Base-by-base conservation (phyloP, 2,888 invertebrate genomes). In the Idaea aversata region DNA sequence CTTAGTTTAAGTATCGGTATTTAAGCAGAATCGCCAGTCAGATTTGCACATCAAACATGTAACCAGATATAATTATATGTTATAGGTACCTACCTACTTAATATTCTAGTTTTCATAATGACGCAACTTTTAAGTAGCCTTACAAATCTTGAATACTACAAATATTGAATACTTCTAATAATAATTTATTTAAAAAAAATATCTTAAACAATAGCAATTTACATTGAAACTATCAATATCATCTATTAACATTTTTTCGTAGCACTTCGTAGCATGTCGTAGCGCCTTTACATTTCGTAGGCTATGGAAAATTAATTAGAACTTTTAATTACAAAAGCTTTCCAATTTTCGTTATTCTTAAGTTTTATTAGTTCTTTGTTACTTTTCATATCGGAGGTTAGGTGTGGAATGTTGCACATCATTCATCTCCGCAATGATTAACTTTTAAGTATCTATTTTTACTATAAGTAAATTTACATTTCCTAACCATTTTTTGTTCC, bases 241-340 rank as follows among this genome's bases (percentile, higher is more conserved):
- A 10, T 47, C 47, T 47, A 47, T 47, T 47, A 63, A 59, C 59
- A 35, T 38, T 60, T 15, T 57, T 62, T 57, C 62, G 62, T 62
- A 62, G 62, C 62, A 57, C 57, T 62, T 57, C 62, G 62, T 57
- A 62, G 58, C 58, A 15, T 58, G 16, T 58, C 58, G 76, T 58
- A 58, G 58, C 58, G 16, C n/a, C 58, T 15, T 58, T 58, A 58
- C 47, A 47, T 47, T 47, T 47, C 47, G 58, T 58, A 58, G 58
- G 58, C 58, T 15, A 6, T 58, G 58, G 47, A 58, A 58, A 58
- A 68, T 67, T 61, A 16, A 58, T 58, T 58, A 58, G n/a, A 58
- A 58, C 58, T 7, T 47, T 47, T 47, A 47, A 47, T 6, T 47
- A 47, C 3, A 47, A 47, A 47, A 47, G 10, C 13, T 47, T 36